Evolutionary conservation across 2,113 vertebrate genomes (phyloP).

Genomic region (Crotalus tigris): DNA sequence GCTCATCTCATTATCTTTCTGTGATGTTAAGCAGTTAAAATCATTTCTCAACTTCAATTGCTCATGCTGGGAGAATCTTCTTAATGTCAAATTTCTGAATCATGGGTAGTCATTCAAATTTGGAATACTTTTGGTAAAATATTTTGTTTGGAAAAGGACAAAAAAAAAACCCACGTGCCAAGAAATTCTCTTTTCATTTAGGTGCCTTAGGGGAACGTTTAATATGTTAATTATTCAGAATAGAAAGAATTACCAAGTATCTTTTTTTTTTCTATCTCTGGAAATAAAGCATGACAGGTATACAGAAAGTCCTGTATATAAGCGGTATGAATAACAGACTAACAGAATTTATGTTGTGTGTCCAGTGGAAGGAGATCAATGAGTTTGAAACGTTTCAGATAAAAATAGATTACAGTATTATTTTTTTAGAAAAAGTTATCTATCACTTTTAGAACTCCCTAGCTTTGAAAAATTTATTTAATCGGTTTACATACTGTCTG

Average conservation of each 20-base stretch:
- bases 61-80: too few species aligned
- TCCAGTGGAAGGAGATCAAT: background rate
- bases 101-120: background rate
- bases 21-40: too few species aligned
- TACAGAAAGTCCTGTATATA: background rate
- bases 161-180: too few species aligned
- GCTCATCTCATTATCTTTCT: too few species aligned
- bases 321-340: background rate
- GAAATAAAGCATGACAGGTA: background rate
- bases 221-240: background rate
- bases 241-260: background rate
- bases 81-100: too few species aligned
- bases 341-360: background rate
- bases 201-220: background rate
- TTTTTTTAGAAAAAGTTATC: background rate
- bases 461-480: background rate
- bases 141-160: background rate
- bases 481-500: background rate
- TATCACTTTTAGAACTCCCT: background rate
- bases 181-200: background rate
- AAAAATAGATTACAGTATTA: background rate
- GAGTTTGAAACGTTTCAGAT: background rate
- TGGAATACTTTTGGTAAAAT: background rate
- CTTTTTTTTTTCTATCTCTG: background rate
- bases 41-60: too few species aligned